Base-by-base conservation (phyloP, 2,113 vertebrate genomes). In the Saguinus imperator region DNA sequence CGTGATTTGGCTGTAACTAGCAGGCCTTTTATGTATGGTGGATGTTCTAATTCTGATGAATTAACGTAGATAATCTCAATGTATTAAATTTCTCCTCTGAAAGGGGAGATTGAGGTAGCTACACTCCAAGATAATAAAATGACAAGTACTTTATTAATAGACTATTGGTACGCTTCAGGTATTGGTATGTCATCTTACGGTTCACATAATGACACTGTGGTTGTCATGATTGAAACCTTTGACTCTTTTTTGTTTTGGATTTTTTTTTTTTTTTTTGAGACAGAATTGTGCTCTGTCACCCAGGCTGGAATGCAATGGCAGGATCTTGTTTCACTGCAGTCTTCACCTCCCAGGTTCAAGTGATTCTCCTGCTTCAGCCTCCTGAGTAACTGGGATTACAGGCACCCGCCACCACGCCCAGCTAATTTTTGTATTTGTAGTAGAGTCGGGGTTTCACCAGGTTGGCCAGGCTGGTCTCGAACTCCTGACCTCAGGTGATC, bases 41-140 rank as follows among this genome's bases (percentile, higher is more conserved):
- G 52, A 13, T 94, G 1, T 84, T 90, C 32, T 94, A 88, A 84
- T 27, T 29, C 11, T 55, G 29, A 43, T 76, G 50, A 43, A 58
- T 70, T 94, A 40, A 72, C 80, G 13, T 45, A 57, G 21, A 57
- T 57, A 82, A 61, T 88, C 57, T 92, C 25, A 83, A 3, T 48
- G 0, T 91, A 23, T 43, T 82, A 1, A 70, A 18, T 87, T 64
- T 90, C 96, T 94, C 48, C 40, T 91, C 8, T 58, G 50, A 58
- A 94, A 55, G 70, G 17, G 43, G 27, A 76, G 25, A 55, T 37
- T 86, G 68, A 87, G 45, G n/a, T 89, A 73, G 55, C 32, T 89
- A 0, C 95, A 45, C 13, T 93, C 37, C 16, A 87, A 70, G 48
- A 58, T 91, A 66, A 64, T 89, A 91, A 91, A 96, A 93, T 80